Percentiles rank a stretch among this genome's conserved stretches.
Evolutionary conservation across 1,140 invertebrate genomes (phyloP).

Genomic region (Penaeus japonicus): DNA sequence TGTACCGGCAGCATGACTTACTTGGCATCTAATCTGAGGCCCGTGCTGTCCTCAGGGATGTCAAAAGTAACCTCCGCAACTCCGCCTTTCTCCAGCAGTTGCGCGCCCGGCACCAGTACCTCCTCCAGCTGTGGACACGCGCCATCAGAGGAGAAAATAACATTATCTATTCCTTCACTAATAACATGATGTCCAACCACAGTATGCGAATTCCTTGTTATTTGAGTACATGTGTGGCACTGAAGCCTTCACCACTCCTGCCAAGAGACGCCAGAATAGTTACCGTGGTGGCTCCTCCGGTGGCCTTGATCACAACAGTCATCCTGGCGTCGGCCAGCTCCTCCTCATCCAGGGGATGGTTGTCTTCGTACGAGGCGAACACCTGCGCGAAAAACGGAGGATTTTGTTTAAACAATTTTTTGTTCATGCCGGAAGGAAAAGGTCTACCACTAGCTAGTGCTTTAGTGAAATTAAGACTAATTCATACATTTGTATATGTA

Average conservation of each 20-base stretch:
- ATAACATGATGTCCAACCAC: too few species aligned
- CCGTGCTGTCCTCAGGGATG: conserved; percentile 23
- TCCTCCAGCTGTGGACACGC: conserved; percentile 31
- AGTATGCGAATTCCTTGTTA: background rate
- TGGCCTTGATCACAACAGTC: conserved; percentile 32
- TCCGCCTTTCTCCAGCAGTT: conserved; percentile 29
- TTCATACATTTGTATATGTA: too few species aligned
- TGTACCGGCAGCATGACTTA: background rate
- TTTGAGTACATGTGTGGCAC: background rate
- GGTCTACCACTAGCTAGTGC: background rate
- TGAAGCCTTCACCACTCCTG: background rate
- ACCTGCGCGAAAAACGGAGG: conserved; percentile 67
- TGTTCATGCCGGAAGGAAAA: background rate
- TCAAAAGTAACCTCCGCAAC: conserved; percentile 35
- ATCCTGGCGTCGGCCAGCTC: conserved; percentile 54
- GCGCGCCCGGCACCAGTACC: conserved; percentile 16
- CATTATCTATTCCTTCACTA: background rate
- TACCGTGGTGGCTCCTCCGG: conserved; percentile 30
- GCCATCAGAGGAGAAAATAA: background rate
- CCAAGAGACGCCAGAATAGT: background rate
- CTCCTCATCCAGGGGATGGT: conserved; percentile 68
- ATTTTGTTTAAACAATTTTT: background rate
- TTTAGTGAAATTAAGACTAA: too few species aligned
- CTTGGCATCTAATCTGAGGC: conserved; percentile 41
- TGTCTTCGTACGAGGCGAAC: conserved; percentile 81